Evolutionary conservation across 1,140 invertebrate species (phyloP), one percentile per base, ranked within the genome.

Genomic region (Drosophila cardini): DNA sequence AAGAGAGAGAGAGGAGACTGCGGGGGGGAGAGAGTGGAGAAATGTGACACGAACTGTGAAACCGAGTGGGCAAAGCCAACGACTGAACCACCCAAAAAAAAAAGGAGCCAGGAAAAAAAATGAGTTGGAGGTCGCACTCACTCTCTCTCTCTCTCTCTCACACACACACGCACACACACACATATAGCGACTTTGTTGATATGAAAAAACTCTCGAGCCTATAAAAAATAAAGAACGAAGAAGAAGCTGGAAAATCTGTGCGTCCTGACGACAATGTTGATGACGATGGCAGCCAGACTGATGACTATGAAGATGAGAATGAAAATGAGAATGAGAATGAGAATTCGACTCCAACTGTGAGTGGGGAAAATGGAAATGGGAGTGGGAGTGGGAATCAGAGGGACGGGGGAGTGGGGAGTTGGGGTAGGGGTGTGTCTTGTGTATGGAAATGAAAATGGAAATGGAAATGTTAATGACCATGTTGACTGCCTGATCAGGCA

Each of bases 381-480:
- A n/a, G 34, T 45, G 10, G 21, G 36, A 18, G n/a, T n/a, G n/a
- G n/a, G n/a, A 26, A 26, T 26, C 21, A 26, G 21, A 26, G 4
- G 21, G 21, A 0, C 21, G 21, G 21, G 5, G 2, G 21, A 26
- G 1, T 26, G 21, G 21, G 2, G 21, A 2, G 1, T 26, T n/a
- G n/a, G 21, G 21, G 2, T 0, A 26, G 21, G 2, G 21, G 21
- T 2, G 21, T 0, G 21, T 26, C 21, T 16, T 61, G 56, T 11
- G 9, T n/a, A 34, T 38, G 46, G 53, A 46, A 55, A 56, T 80
- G 46, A 15, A 58, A 64, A 52, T 62, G 56, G 9, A 56, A 62
- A 64, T 75, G 68, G 55, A 60, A 64, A 76, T 72, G 73, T 60
- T 72, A 71, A 76, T 76, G 73, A 30, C 46, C 52, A 56, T 72